Conservation (phyloP, 1,140 invertebrate species). For the Drosophila dunni region DNA sequence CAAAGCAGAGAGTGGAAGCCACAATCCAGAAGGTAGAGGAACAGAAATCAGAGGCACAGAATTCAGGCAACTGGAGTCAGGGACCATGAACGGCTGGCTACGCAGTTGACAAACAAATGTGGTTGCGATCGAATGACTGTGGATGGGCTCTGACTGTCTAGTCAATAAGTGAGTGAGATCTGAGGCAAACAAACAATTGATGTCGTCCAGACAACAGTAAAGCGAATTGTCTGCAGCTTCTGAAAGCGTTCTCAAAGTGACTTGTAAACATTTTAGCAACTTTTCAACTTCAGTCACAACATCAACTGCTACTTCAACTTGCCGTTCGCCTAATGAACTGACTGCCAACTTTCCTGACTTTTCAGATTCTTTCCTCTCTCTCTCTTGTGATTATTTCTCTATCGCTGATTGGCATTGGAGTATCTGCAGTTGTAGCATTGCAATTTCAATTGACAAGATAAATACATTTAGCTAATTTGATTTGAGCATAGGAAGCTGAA, state of each 20-base stretch:
- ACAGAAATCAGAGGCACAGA: no score
- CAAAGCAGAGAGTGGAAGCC: slow-evolving; percentile 63
- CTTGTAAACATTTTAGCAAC: slow-evolving; percentile 83
- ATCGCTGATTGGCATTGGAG: slow-evolving; percentile 64
- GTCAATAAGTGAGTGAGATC: slow-evolving; percentile 57
- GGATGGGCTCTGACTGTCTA: slow-evolving; percentile 21
- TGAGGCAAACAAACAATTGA: slow-evolving; percentile 79
- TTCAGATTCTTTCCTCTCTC: background rate
- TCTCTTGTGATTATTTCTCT: slow-evolving; percentile 28
- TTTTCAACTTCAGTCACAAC: slow-evolving; percentile 70
- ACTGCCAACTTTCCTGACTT: background rate
- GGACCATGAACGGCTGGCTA: slow-evolving; percentile 77
- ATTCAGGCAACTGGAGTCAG: slow-evolving; percentile 54
- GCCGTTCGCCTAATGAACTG: slow-evolving; percentile 68
- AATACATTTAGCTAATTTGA: slow-evolving; percentile 84
- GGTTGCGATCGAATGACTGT: slow-evolving; percentile 2
- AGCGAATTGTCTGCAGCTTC: slow-evolving; percentile 69
- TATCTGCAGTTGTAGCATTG: slow-evolving; percentile 37
- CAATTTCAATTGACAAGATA: slow-evolving; percentile 78
- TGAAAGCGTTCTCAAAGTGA: slow-evolving; percentile 74
- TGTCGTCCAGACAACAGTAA: slow-evolving; percentile 75
- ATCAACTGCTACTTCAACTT: slow-evolving; percentile 40
- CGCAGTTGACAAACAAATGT: slow-evolving; percentile 82
- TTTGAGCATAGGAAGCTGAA: slow-evolving; percentile 66
- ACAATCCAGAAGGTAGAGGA: no score